phyloP scores from a whole-genome alignment of 2,888 invertebrate species.

The Pelosia muscerda region DNA sequence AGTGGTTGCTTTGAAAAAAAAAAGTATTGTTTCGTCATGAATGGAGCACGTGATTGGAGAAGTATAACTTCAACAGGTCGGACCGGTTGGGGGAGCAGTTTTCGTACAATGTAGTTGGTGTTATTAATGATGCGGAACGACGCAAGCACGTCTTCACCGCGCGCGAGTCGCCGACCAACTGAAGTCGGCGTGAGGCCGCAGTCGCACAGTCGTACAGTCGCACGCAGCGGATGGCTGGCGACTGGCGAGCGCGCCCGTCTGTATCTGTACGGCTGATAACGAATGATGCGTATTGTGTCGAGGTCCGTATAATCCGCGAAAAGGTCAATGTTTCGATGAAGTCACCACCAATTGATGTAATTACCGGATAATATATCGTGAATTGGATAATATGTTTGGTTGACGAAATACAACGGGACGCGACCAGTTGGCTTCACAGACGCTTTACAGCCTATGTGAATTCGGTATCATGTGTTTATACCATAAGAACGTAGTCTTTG shows the following conservation, averaged over 20 bases:
- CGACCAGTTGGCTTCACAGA: slow-evolving; percentile 6
- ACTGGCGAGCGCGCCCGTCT: slow-evolving; percentile 56
- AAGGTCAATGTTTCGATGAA: slow-evolving; percentile 85
- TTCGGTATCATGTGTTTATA: not conserved
- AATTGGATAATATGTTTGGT: slow-evolving; percentile 53
- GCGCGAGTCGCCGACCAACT: slow-evolving; percentile 50
- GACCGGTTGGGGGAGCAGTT: slow-evolving; percentile 54
- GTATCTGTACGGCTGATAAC: slow-evolving; percentile 47
- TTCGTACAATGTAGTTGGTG: slow-evolving; percentile 36
- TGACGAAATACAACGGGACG: slow-evolving; percentile 43
- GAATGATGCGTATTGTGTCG: slow-evolving; percentile 49
- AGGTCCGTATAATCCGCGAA: slow-evolving; percentile 67
- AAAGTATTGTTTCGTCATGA: slow-evolving; percentile 41
- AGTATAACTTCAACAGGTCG: slow-evolving; percentile 53
- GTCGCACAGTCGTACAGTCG: too few species aligned
- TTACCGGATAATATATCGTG: slow-evolving; percentile 52
- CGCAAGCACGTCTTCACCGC: slow-evolving; percentile 43
- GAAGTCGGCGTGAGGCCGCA: slow-evolving; percentile 24
- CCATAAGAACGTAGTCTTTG: not conserved
- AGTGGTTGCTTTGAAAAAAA: slow-evolving; percentile 47
- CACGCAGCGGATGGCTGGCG: slow-evolving; percentile 50
- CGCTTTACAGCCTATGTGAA: not conserved
- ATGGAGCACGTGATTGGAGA: slow-evolving; percentile 55
- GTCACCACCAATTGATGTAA: slow-evolving; percentile 64
- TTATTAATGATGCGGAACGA: slow-evolving; percentile 32